These are phyloP conservation scores for Stictonetta naevosa DNA, from an alignment of 2,113 vertebrate species.

Conservation along the genomic window DNA sequence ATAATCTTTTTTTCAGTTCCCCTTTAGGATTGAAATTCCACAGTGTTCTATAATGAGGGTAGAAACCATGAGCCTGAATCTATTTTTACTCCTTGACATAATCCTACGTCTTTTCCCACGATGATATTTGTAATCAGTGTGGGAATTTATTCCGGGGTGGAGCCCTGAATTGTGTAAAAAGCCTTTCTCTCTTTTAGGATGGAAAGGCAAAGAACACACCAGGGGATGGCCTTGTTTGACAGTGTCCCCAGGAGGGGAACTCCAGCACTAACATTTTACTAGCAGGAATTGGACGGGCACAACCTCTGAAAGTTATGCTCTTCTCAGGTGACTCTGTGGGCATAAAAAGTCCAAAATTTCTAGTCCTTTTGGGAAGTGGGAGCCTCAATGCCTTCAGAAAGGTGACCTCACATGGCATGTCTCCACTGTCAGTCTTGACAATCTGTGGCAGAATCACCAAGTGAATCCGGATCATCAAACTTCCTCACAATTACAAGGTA, in stretches of 20 bases:
- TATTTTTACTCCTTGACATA: constrained; percentile 52
- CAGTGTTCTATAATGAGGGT: not conserved
- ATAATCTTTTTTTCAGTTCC: not conserved
- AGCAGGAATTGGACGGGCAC: not conserved
- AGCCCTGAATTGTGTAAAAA: not conserved
- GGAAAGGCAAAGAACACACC: not conserved
- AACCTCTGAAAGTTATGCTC: not conserved
- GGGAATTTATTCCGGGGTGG: constrained; percentile 22
- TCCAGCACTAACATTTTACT: no score
- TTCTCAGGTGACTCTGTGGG: not conserved
- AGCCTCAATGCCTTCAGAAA: not conserved
- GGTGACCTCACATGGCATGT: fast-evolving
- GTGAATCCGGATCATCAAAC: not conserved
- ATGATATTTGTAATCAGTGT: constrained; percentile 29
- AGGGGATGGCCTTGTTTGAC: not conserved
- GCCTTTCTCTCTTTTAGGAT: not conserved
- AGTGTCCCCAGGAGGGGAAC: not conserved
- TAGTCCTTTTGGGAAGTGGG: not conserved
- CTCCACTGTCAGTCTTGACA: not conserved
- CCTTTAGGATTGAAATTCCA: constrained; percentile 48
- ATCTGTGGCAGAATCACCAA: not conserved
- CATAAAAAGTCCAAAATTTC: not conserved
- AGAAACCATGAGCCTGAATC: constrained; percentile 8
- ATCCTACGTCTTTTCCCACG: constrained; percentile 32
- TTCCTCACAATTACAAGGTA: not conserved